Percentiles rank a stretch among this genome's conserved stretches.
Evolutionary conservation across 2,797 vertebrate species (phyloP).

Genomic region (Lateolabrax maculatus): DNA sequence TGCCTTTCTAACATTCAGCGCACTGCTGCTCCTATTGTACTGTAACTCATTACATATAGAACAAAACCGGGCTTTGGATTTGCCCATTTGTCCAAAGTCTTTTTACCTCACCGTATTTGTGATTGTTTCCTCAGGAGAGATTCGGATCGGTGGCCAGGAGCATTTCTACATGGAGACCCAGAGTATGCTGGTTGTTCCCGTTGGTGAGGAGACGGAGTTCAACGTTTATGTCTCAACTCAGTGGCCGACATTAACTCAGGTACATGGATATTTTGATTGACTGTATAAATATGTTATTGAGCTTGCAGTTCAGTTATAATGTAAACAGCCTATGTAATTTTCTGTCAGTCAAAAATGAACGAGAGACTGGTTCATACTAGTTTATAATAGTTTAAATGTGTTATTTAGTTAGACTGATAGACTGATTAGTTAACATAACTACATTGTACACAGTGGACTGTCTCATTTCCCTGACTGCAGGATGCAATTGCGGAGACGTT

Average conservation of each 20-base stretch:
- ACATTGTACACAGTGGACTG: no score
- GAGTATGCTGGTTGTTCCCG: conserved; percentile 84
- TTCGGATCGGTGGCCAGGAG: conserved; percentile 85
- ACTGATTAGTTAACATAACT: background rate
- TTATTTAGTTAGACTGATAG: background rate
- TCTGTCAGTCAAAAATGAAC: no score
- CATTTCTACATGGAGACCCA: conserved; percentile 91
- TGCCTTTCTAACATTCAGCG: background rate
- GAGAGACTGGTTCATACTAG: no score
- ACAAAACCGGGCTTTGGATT: background rate
- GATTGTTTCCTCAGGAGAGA: conserved; percentile 71
- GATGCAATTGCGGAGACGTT: conserved; percentile 87
- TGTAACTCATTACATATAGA: background rate
- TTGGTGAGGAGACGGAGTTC: conserved; percentile 85
- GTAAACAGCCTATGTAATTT: no score
- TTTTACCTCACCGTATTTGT: background rate
- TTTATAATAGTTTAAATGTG: no score
- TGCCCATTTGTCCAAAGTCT: no score
- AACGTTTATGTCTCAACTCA: conserved; percentile 83
- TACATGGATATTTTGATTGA: conserved; percentile 23
- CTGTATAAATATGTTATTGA: background rate
- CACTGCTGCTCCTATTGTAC: background rate
- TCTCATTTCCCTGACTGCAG: conserved; percentile 70
- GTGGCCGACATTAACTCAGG: conserved; percentile 80
- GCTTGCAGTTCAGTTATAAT: no score